Evolutionary conservation across 2,113 vertebrate genomes (phyloP).

Genomic region (Tetrax tetrax): DNA sequence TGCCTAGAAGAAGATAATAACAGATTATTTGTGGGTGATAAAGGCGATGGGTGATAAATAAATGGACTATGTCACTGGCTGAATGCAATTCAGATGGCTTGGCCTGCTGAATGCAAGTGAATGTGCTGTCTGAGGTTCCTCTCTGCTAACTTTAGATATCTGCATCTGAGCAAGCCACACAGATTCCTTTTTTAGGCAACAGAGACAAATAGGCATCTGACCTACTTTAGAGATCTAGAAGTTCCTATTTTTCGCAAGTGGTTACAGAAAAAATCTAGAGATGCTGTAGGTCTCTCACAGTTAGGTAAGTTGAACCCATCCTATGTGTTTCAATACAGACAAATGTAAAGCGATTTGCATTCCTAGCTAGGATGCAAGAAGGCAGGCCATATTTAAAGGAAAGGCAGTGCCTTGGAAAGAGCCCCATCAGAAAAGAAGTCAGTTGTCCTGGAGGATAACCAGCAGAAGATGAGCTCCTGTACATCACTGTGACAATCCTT

Average conservation of each 20-base stretch:
- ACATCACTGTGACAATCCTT: neutral
- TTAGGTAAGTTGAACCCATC: neutral
- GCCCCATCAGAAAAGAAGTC: neutral
- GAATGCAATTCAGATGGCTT: neutral
- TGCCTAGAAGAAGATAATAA: neutral
- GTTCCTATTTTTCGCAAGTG: neutral
- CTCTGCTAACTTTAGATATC: constrained; percentile 26
- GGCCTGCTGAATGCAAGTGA: neutral
- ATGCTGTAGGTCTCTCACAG: neutral
- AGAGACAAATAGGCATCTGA: neutral
- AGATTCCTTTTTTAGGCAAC: constrained; percentile 34
- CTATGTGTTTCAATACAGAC: neutral
- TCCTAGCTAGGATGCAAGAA: neutral
- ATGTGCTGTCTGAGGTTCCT: neutral
- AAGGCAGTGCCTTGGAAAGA: neutral
- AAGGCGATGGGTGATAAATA: neutral
- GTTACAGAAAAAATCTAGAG: neutral
- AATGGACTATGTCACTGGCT: neutral
- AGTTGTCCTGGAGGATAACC: neutral
- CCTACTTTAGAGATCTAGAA: neutral
- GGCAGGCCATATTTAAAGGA: neutral
- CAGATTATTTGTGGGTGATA: neutral
- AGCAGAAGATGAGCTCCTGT: neutral
- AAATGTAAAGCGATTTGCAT: neutral
- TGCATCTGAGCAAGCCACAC: neutral